Evolutionary conservation across 2,113 vertebrate species (phyloP).

Genomic region (Tenebrosternarchus preto): DNA sequence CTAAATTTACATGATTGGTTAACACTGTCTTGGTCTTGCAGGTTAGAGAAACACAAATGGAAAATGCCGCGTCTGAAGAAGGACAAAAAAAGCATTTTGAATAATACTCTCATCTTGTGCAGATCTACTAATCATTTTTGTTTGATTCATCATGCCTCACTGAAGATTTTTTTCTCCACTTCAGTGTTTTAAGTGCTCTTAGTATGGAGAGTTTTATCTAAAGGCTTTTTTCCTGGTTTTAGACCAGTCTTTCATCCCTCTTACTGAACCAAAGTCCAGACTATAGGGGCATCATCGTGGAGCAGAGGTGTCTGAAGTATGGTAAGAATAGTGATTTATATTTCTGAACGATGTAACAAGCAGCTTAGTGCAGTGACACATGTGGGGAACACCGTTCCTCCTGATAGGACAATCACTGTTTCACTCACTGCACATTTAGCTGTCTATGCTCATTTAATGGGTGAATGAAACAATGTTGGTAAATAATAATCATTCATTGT

Average conservation of each 20-base stretch:
- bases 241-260: slow-evolving; percentile 5
- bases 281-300: neutral
- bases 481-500: neutral
- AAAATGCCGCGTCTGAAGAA: slow-evolving; percentile 12
- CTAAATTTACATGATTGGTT: slow-evolving; percentile 10
- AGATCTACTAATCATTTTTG: slow-evolving; percentile 15
- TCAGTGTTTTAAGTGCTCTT: slow-evolving; percentile 25
- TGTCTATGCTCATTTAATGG: no score
- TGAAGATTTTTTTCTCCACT: slow-evolving; percentile 21
- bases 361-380: neutral
- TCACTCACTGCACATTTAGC: neutral
- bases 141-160: slow-evolving; percentile 14
- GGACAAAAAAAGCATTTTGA: neutral
- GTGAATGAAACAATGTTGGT: neutral
- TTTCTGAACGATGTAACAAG: neutral
- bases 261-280: neutral
- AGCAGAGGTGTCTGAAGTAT: neutral
- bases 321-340: neutral
- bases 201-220: slow-evolving; percentile 3
- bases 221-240: slow-evolving; percentile 13
- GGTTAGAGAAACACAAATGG: neutral
- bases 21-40: neutral
- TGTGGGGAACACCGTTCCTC: neutral
- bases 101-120: neutral
- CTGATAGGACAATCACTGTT: neutral